phyloP scores from a whole-genome alignment of 2,113 vertebrate genomes.

The Callionymus lyra region DNA sequence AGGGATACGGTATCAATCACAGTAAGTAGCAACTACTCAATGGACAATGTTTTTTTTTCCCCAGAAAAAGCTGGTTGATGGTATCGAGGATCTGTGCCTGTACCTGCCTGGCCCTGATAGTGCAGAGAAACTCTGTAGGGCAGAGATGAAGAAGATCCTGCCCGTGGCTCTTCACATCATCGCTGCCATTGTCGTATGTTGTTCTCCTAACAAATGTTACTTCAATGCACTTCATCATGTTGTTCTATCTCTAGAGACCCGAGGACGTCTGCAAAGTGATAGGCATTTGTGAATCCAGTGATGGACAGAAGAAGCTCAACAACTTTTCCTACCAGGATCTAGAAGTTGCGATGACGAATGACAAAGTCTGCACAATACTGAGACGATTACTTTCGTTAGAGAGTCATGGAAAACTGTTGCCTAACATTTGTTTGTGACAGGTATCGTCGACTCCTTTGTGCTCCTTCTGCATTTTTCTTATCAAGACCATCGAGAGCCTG shows the following conservation, averaged over 20 bases:
- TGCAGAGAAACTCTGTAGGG: conserved; percentile 42
- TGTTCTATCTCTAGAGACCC: conserved; percentile 54
- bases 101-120: conserved; percentile 28
- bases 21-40: no score
- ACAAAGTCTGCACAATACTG: conserved; percentile 26
- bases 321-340: conserved; percentile 31
- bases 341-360: conserved; percentile 6
- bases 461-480: conserved; percentile 47
- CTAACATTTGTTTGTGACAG: conserved; percentile 26
- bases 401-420: background rate
- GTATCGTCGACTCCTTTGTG: conserved; percentile 25
- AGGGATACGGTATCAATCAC: no score
- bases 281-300: conserved; percentile 54
- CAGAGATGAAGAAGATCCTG: conserved; percentile 49
- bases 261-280: conserved; percentile 57
- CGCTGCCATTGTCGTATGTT: conserved; percentile 53
- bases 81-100: conserved; percentile 54
- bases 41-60: background rate
- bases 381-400: background rate
- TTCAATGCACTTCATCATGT: background rate
- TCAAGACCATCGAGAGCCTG: conserved; percentile 49
- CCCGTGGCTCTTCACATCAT: conserved; percentile 53
- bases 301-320: conserved; percentile 18
- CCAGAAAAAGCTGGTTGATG: conserved; percentile 49
- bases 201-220: background rate